Base-by-base conservation (phyloP, 2,797 vertebrate genomes). In the Alca torda region DNA sequence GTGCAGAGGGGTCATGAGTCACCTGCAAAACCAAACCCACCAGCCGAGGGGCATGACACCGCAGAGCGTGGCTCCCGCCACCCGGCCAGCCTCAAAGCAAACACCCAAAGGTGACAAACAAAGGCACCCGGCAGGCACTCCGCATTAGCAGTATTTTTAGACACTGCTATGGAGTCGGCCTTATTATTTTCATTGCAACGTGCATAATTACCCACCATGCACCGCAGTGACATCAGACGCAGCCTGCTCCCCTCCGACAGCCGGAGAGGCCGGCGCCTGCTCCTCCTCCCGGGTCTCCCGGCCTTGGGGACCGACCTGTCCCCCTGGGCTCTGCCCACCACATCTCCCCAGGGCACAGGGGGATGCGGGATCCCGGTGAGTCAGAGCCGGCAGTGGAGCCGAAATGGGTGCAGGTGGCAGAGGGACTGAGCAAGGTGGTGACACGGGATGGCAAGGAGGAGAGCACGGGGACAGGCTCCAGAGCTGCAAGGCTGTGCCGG, bases 141-240 rank as follows among this genome's bases (percentile, higher is more conserved):
- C 7, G 96, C 86, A 89, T 86, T 84, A 89, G 94, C 88, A 68
- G 89, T 97, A 97, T 97, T 97, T 96, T 97, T 95, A 97, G 95
- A 86, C 88, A 80, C 93, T 53, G 75, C 93, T 64, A 83, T 79
- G 90, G 91, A 97, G 95, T 87, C 91, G 87, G 94, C 89, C 93
- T 95, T 95, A 95, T 96, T 95, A 96, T 96, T 96, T 94, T 93
- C 95, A 93, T 95, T 92, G 94, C 94, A 94, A 92, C 89, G 95
- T 95, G 95, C 96, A 94, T 96, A 96, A 96, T 96, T 97, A 96
- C 94, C 95, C 90, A 73, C 91, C 89, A 90, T 89, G 96, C 95
- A 94, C 95, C 12, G 51, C 92, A 97, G 91, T 91, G 92, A 93
- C 91, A 96, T 92, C 96, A 95, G 95, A 89, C 82, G 43, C 93